Conservation (phyloP, 1,140 invertebrate genomes). For the Drosophila virilis region DNA sequence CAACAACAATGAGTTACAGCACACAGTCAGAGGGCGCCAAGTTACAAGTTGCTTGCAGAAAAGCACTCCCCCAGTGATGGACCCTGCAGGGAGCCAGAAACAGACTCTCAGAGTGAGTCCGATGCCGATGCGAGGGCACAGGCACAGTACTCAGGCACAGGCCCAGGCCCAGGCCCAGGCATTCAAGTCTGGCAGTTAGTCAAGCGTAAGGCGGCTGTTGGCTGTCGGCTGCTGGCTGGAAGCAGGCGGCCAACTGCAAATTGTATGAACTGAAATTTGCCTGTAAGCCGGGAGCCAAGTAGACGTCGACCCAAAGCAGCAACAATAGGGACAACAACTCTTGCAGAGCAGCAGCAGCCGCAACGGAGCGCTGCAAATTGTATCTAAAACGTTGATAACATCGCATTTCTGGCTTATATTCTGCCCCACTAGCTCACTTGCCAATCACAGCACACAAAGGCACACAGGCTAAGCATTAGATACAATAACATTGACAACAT, state of each 20-base stretch:
- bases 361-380: conserved; percentile 47
- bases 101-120: neutral
- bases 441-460: conserved; percentile 34
- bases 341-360: conserved; percentile 4
- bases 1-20: conserved; percentile 64
- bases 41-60: conserved; percentile 39
- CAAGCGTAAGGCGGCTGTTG: conserved; percentile 59
- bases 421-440: conserved; percentile 29
- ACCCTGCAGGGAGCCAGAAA: conserved; percentile 5
- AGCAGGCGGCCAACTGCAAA: conserved; percentile 67
- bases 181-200: conserved; percentile 67
- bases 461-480: conserved; percentile 45
- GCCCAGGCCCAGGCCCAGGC: neutral
- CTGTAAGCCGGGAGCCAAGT: conserved; percentile 43
- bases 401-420: conserved; percentile 55
- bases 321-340: conserved; percentile 3
- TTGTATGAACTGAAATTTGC: conserved; percentile 76
- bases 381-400: conserved; percentile 65
- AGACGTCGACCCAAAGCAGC: conserved; percentile 21
- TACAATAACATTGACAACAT: conserved; percentile 68
- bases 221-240: conserved; percentile 11
- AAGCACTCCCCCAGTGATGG: neutral
- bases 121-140: neutral
- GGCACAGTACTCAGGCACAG: conserved; percentile 18
- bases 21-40: conserved; percentile 38